Base-by-base conservation (phyloP, 2,888 invertebrate genomes). In the Tolmerus cingulatus region DNA sequence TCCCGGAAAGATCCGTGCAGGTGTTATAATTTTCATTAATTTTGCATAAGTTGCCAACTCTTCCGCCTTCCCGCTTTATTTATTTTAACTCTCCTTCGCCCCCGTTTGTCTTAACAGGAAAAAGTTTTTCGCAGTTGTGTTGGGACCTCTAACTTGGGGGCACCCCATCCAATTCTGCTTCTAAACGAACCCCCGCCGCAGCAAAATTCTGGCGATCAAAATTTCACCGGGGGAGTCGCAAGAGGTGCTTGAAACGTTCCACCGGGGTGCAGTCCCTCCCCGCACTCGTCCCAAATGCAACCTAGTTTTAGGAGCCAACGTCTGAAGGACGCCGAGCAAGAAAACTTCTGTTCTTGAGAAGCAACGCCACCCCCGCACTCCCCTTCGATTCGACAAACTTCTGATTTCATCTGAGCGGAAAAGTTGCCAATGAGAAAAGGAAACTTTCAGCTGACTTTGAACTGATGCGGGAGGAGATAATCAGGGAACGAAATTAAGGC, bases 361-460 rank as follows among this genome's bases (percentile, higher is more conserved):
- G 66, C 27, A 66, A 66, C 9, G 66, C 23, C 57, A 23, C 66
- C 66, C 66, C 12, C 23, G 8, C 8, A 9, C 66, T n/a, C 27
- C 66, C 19, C 27, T 9, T 9, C 2, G 8, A 4, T 8, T 27
- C n/a, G 9, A 66, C 66, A 66, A 66, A 66, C 27, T 27, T 66
- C 66, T 66, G 66, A 66, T 66, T 66, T 40, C 78, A 78, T 78
- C 78, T 43, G 40, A 23, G 43, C 78, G 78, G 78, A 78, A 78
- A 37, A 78, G 40, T 46, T 78, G 27, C 78, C 78, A 78, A 78
- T 78, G 43, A 78, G 78, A 78, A 78, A 78, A 78, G 78, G 78
- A 78, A 78, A 78, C 78, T 78, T 46, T 78, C 43, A 78, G 78
- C 78, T 78, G 78, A 78, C 78, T 78, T 78, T 78, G 78, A 40